Percentiles rank a stretch among this genome's conserved stretches.
These are phyloP conservation scores for Caranx ignobilis DNA, from an alignment of 2,113 vertebrate species.

Conservation along the genomic window DNA sequence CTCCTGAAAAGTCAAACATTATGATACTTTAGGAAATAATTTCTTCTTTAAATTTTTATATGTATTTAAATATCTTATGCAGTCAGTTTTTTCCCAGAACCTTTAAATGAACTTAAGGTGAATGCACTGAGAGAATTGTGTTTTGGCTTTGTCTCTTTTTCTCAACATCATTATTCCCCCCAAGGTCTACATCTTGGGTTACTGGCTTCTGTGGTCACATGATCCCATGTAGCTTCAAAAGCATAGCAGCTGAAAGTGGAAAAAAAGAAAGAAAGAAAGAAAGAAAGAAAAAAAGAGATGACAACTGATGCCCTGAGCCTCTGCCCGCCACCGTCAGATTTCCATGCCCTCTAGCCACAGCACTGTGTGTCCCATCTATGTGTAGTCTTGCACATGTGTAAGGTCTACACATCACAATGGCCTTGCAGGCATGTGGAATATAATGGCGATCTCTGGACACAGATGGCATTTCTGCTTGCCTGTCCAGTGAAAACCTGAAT, in stretches of 20 bases:
- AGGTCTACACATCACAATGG: conserved; percentile 5
- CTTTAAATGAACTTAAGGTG: background rate
- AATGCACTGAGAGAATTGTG: background rate
- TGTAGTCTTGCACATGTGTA: conserved; percentile 36
- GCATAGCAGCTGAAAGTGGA: conserved; percentile 26
- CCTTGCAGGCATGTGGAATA: conserved; percentile 15
- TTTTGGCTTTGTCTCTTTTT: background rate
- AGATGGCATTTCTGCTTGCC: conserved; percentile 2
- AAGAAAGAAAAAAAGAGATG: background rate
- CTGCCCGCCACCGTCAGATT: conserved; percentile 23
- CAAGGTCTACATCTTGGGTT: background rate
- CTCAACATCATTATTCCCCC: background rate
- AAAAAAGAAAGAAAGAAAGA: background rate
- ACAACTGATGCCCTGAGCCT: conserved; percentile 16
- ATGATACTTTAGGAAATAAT: background rate
- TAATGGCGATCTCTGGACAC: background rate
- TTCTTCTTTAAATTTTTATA: background rate
- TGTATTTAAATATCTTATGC: background rate
- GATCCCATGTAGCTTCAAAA: conserved; percentile 24
- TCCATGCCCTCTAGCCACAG: conserved; percentile 14
- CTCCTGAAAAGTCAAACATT: background rate
- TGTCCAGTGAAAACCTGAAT: conserved; percentile 8
- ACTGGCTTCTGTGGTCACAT: conserved; percentile 31
- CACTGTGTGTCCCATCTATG: conserved; percentile 17
- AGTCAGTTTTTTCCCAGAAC: background rate